Conservation (phyloP, 2,113 vertebrate genomes). For the Megaptera novaeangliae region DNA sequence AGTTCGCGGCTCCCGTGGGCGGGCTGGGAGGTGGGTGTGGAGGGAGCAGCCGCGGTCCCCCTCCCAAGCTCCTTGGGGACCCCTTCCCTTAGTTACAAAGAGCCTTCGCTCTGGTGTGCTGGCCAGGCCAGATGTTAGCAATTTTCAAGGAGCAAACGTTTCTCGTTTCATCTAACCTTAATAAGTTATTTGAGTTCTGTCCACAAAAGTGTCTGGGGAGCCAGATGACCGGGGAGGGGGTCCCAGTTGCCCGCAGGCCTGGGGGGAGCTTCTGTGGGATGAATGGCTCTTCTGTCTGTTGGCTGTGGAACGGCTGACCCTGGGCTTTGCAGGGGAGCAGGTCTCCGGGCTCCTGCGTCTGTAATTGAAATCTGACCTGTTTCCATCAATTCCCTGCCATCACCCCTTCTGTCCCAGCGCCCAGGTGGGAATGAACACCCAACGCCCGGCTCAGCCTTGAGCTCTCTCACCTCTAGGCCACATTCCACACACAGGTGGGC, state of each 20-base stretch:
- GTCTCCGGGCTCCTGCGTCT: not conserved
- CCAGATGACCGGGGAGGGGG: not conserved
- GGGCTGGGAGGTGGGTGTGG: fast-evolving
- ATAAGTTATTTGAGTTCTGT: not conserved
- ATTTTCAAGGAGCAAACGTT: not conserved
- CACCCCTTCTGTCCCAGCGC: not conserved
- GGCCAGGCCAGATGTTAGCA: not conserved
- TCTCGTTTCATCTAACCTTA: slow-evolving; percentile 20
- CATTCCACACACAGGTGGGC: not conserved
- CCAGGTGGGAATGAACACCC: not conserved
- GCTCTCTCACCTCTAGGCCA: not conserved
- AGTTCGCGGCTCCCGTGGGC: fast-evolving
- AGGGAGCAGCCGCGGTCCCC: fast-evolving
- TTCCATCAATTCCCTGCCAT: not conserved
- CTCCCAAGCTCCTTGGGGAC: not conserved
- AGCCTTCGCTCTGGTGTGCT: not conserved
- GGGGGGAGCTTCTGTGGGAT: not conserved
- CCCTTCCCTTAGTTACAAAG: not conserved
- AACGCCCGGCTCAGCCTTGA: not conserved
- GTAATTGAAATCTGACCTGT: not conserved
- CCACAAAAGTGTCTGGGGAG: not conserved
- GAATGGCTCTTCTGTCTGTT: not conserved
- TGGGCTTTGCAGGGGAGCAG: not conserved
- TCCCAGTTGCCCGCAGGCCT: fast-evolving
- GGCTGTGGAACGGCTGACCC: not conserved